Evolutionary conservation across 2,113 vertebrate genomes (phyloP).

Genomic region (Beaufortia kweichowensis): DNA sequence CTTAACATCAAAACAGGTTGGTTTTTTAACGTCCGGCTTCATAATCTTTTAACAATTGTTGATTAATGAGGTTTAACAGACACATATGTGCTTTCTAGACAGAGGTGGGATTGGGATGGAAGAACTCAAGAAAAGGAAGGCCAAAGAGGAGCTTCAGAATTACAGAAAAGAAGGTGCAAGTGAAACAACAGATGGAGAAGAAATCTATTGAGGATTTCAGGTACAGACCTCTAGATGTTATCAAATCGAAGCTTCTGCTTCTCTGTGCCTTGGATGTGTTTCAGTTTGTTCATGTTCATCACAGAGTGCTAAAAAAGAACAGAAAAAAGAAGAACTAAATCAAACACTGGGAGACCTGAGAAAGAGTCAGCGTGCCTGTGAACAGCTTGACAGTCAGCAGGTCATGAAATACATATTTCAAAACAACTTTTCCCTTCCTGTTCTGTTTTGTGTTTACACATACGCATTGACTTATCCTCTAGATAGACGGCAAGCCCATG

Average conservation of each 20-base stretch:
- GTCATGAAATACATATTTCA: constrained; percentile 59
- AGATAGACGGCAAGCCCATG: too few relatives aligned
- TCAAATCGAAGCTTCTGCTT: neutral
- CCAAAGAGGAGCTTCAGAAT: constrained; percentile 86
- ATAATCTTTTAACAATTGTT: neutral
- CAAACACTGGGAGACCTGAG: constrained; percentile 87
- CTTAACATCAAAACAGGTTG: constrained; percentile 91
- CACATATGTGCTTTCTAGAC: constrained; percentile 75
- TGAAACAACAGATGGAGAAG: constrained; percentile 81
- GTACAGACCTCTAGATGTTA: constrained; percentile 62
- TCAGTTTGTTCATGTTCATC: neutral
- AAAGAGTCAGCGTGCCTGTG: constrained; percentile 89
- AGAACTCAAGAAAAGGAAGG: constrained; percentile 87
- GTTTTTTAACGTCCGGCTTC: neutral
- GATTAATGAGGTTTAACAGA: constrained; percentile 48
- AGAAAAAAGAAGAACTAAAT: constrained; percentile 82
- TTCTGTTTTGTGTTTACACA: too few relatives aligned
- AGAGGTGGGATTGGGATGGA: constrained; percentile 93
- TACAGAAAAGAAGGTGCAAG: constrained; percentile 79
- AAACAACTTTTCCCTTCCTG: neutral
- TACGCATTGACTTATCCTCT: too few relatives aligned
- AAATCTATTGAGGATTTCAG: constrained; percentile 86
- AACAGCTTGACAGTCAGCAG: constrained; percentile 90
- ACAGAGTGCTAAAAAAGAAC: constrained; percentile 82
- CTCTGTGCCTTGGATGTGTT: neutral